A percentile compares a stretch with the other conserved stretches of the same genome.
These are phyloP conservation scores for Drosophila niveifrons DNA, from an alignment of 2,888 invertebrate genomes.

Conservation along the genomic window DNA sequence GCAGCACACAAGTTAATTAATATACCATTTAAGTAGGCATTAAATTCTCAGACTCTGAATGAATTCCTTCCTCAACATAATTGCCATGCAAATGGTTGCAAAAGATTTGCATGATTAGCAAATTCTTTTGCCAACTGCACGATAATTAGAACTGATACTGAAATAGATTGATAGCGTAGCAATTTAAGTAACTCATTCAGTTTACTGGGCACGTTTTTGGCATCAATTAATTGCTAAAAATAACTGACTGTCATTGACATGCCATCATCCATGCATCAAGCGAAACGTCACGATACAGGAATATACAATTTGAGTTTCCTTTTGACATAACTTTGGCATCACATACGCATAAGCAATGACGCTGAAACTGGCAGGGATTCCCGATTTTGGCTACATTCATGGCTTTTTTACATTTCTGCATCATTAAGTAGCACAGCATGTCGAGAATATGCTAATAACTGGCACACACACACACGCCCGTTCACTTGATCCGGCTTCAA, in stretches of 20 bases:
- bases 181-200: slow-evolving; percentile 6
- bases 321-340: not conserved
- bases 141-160: slow-evolving; percentile 27
- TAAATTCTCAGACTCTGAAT: not conserved
- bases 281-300: slow-evolving; percentile 13
- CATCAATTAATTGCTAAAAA: slow-evolving; percentile 70
- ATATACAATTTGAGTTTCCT: slow-evolving; percentile 2
- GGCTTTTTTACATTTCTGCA: slow-evolving; percentile 65
- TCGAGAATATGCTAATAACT: slow-evolving; percentile 70
- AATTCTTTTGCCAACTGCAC: slow-evolving; percentile 35
- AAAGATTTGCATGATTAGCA: slow-evolving; percentile 56
- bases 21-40: not conserved
- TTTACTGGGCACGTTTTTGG: slow-evolving; percentile 65
- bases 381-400: slow-evolving; percentile 45
- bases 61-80: not conserved
- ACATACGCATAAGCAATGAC: slow-evolving; percentile 61
- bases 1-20: not conserved
- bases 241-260: slow-evolving; percentile 41
- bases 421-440: slow-evolving; percentile 71
- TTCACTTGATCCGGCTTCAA: slow-evolving; percentile 16
- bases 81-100: not conserved
- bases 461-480: slow-evolving; percentile 21
- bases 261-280: slow-evolving; percentile 28
- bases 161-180: slow-evolving; percentile 38
- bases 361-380: slow-evolving; percentile 44